Base-by-base conservation (phyloP, 2,888 invertebrate species). In the Pollenia amentaria region DNA sequence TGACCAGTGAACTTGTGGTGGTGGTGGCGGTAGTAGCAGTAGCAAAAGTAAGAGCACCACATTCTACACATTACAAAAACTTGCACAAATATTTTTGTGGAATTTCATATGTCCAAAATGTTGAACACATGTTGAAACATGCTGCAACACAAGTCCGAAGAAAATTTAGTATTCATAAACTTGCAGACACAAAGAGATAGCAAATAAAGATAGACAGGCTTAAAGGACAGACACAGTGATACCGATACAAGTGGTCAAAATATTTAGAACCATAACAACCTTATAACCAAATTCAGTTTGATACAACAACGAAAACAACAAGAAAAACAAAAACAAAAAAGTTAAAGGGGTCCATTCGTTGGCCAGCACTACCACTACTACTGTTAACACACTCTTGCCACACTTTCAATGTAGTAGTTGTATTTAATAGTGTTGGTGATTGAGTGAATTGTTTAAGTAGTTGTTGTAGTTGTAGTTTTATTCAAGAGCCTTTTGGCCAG, bases 71-170 rank as follows among this genome's bases (percentile, higher is more conserved):
- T 0, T 29, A 62, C 10, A 38, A 46, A 51, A 57, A 65, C 18
- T 60, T 42, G 21, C 29, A 46, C 16, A 79, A 79, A 75, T 51
- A 76, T 69, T 55, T 80, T 84, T 84, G 72, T 80, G 87, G 79
- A 84, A 84, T 87, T 84, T 84, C 80, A 87, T 87, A 65, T 86
- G 82, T 86, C 79, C 70, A 73, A 86, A 86, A 83, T 87, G 84
- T 84, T 84, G 76, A 87, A 87, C 87, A 87, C 87, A 87, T 87
- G 87, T 87, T 80, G 80, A 84, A 70, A 84, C 77, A 84, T 76
- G 76, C 57, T 69, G 48, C 40, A 57, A 48, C 64, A 55, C 29
- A 64, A 64, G 53, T 72, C 40, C 14, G 9, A 29, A 42, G 21
- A 57, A 60, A 46, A 16, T 29, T 16, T 48, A 48, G 44, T 60